phyloP scores from a whole-genome alignment of 1,140 invertebrate species.

The Drosophila watanabei region DNA sequence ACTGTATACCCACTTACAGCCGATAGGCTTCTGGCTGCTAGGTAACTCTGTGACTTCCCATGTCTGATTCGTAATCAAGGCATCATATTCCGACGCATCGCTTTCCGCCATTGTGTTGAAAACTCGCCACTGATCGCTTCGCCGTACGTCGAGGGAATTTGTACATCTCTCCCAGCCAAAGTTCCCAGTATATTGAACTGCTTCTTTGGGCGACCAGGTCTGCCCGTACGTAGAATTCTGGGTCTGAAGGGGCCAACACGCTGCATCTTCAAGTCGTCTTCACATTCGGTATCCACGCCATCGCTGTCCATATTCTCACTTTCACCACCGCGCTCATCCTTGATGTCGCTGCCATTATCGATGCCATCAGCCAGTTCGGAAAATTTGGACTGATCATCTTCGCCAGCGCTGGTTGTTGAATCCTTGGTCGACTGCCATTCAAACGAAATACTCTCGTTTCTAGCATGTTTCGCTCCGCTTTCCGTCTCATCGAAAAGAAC shows the following conservation, averaged over 20 bases:
- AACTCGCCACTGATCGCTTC: neutral
- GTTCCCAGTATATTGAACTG: constrained; percentile 2
- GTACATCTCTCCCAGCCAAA: neutral
- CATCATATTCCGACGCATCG: neutral
- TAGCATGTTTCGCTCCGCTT: neutral
- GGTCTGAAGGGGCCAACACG: too few species aligned
- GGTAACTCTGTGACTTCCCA: neutral
- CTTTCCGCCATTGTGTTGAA: neutral
- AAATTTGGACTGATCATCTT: too few species aligned
- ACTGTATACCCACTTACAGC: neutral
- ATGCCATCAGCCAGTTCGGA: neutral
- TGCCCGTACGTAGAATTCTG: neutral
- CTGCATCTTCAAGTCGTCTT: too few species aligned
- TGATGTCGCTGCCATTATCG: neutral
- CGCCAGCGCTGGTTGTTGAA: neutral
- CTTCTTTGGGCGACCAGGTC: too few species aligned
- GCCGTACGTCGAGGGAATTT: neutral
- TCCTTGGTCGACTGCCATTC: too few species aligned
- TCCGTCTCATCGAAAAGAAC: neutral
- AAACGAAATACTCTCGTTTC: neutral
- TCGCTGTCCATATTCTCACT: too few species aligned
- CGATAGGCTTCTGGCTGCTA: neutral
- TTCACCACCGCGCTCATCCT: too few species aligned
- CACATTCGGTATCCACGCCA: too few species aligned
- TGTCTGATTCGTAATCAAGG: too few species aligned